A percentile compares a stretch with the other conserved stretches of the same genome.
phyloP scores from a whole-genome alignment of 2,888 invertebrate genomes.

The Hemaris fuciformis region DNA sequence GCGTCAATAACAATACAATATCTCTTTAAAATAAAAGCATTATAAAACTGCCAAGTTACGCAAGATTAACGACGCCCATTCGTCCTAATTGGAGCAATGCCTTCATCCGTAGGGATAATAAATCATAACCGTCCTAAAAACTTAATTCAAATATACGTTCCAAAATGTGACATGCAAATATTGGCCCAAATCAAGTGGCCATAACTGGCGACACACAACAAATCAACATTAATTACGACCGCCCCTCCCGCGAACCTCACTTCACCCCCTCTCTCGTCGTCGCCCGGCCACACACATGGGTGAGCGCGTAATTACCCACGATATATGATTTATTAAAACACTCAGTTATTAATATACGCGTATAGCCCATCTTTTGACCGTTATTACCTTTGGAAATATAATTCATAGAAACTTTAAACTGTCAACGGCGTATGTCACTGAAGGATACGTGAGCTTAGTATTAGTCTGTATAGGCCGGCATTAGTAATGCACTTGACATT shows the following conservation, averaged over 20 bases:
- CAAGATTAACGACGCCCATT: not conserved
- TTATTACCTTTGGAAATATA: not conserved
- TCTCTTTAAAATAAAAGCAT: not conserved
- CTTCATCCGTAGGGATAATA: not conserved
- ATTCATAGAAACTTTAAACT: too few relatives aligned
- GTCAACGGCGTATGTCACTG: too few relatives aligned
- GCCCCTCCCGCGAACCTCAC: too few relatives aligned
- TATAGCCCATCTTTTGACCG: not conserved
- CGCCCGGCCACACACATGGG: slow-evolving; percentile 1
- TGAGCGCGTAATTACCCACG: not conserved
- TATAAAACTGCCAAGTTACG: not conserved
- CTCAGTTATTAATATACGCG: not conserved
- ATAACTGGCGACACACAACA: not conserved
- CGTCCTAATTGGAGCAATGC: not conserved
- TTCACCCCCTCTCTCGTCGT: not conserved
- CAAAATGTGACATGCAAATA: not conserved
- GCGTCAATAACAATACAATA: not conserved
- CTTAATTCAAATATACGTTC: not conserved
- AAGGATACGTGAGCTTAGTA: too few relatives aligned
- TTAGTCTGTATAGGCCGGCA: too few relatives aligned
- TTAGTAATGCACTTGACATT: too few relatives aligned
- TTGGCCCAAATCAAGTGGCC: slow-evolving; percentile 1
- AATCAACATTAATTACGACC: slow-evolving; percentile 5
- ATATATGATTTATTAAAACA: not conserved
- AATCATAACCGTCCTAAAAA: not conserved